Conservation (phyloP, 2,888 invertebrate species). For the Monopis laevigella region DNA sequence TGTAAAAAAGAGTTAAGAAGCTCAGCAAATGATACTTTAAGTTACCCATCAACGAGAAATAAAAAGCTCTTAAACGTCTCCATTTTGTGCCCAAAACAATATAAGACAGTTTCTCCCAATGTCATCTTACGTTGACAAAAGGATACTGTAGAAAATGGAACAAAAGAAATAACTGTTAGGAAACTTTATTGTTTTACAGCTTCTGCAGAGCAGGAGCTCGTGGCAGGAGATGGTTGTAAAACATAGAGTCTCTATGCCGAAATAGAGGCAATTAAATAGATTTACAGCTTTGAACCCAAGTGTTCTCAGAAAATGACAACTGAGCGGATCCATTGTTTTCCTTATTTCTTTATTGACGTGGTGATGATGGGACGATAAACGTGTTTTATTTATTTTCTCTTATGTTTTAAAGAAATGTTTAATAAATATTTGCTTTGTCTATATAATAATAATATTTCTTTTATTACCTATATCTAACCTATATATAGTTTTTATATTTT, state of each 20-base stretch:
- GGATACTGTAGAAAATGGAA: no score
- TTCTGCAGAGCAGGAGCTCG: slow-evolving; percentile 31
- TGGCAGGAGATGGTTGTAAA: slow-evolving; percentile 47
- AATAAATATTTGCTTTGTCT: no score
- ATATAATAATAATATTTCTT: no score
- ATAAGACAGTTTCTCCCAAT: slow-evolving; percentile 21
- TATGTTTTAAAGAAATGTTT: neutral
- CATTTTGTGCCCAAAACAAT: neutral
- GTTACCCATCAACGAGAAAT: neutral
- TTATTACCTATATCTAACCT: no score
- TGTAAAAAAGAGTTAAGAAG: no score
- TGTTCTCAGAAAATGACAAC: slow-evolving; percentile 35
- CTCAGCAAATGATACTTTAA: no score
- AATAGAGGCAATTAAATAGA: slow-evolving; percentile 55
- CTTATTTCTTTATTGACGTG: slow-evolving; percentile 2
- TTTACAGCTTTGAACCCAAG: slow-evolving; percentile 47
- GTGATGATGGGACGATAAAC: slow-evolving; percentile 2
- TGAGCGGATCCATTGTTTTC: neutral
- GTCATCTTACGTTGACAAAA: no score
- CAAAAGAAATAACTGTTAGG: slow-evolving; percentile 24
- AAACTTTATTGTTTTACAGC: slow-evolving; percentile 58
- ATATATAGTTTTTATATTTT: no score
- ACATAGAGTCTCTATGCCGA: slow-evolving; percentile 33
- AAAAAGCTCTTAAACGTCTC: no score
- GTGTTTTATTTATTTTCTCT: slow-evolving; percentile 1